Conservation (phyloP, 1,140 invertebrate species). For the Proctacanthus coquilletti region DNA sequence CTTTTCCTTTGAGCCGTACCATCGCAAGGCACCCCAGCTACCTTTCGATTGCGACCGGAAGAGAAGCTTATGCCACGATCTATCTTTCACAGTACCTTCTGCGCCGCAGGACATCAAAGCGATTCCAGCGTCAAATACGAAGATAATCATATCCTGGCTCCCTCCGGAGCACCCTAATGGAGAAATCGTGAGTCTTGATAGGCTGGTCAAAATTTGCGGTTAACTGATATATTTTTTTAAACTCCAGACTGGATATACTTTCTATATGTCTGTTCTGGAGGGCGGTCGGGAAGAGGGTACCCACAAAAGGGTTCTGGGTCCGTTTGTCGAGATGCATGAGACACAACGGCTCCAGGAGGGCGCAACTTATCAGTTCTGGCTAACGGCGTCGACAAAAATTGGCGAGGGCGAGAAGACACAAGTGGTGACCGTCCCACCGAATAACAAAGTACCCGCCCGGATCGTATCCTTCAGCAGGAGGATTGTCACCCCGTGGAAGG, state of each 20-base stretch:
- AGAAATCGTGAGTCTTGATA: slow-evolving; percentile 37
- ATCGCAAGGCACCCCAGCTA: no score
- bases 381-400: slow-evolving; percentile 61
- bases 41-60: no score
- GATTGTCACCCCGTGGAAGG: slow-evolving; percentile 69
- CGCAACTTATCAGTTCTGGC: slow-evolving; percentile 64
- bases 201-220: neutral
- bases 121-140: slow-evolving; percentile 61
- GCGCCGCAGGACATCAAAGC: slow-evolving; percentile 78
- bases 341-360: slow-evolving; percentile 52
- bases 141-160: slow-evolving; percentile 78
- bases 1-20: no score
- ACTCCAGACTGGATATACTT: slow-evolving; percentile 45
- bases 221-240: slow-evolving; percentile 2
- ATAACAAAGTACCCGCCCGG: slow-evolving; percentile 63
- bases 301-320: slow-evolving; percentile 48
- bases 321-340: slow-evolving; percentile 49
- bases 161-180: slow-evolving; percentile 60
- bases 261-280: slow-evolving; percentile 65
- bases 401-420: slow-evolving; percentile 66
- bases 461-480: slow-evolving; percentile 67
- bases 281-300: slow-evolving; percentile 56
- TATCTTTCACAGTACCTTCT: slow-evolving; percentile 67
- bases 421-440: slow-evolving; percentile 57
- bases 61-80: no score